These are phyloP conservation scores for Himalopsyche kuldschensis DNA, from an alignment of 2,888 invertebrate genomes.

Conservation along the genomic window DNA sequence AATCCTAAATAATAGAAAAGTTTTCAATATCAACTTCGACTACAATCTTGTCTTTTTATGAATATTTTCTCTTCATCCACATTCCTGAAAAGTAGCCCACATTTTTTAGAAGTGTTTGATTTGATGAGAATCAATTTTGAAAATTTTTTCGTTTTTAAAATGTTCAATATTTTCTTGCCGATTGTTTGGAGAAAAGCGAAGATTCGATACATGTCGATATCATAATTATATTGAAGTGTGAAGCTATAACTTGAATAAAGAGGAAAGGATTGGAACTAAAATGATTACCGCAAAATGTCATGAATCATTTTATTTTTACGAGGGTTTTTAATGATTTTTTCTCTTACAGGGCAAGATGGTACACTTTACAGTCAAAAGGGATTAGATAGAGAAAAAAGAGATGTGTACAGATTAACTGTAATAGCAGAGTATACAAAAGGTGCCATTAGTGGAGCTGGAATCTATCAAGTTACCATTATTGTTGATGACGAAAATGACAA, in stretches of 20 bases:
- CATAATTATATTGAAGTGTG: no score
- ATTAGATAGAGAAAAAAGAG: slow-evolving; percentile 75
- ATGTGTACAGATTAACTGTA: slow-evolving; percentile 74
- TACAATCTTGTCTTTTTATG: no score
- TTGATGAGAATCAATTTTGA: no score
- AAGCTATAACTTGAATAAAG: no score
- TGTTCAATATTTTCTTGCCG: no score
- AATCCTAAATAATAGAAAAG: no score
- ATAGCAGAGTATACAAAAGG: slow-evolving; percentile 78
- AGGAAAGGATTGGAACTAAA: no score
- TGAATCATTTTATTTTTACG: background rate
- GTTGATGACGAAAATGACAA: slow-evolving; percentile 89
- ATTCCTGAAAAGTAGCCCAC: background rate
- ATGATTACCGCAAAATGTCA: background rate
- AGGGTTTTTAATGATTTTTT: background rate
- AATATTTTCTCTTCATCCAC: background rate
- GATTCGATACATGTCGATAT: no score
- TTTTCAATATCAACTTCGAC: no score
- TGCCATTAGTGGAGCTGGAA: slow-evolving; percentile 68
- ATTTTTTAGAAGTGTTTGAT: no score
- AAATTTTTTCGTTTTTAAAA: no score
- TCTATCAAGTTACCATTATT: slow-evolving; percentile 77
- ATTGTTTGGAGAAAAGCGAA: no score
- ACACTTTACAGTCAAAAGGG: slow-evolving; percentile 76
- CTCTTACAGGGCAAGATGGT: slow-evolving; percentile 64